Percentiles rank a stretch among this genome's conserved stretches.
These are phyloP conservation scores for Nannoperca obscura DNA, from an alignment of 2,797 vertebrate species.

Conservation along the genomic window DNA sequence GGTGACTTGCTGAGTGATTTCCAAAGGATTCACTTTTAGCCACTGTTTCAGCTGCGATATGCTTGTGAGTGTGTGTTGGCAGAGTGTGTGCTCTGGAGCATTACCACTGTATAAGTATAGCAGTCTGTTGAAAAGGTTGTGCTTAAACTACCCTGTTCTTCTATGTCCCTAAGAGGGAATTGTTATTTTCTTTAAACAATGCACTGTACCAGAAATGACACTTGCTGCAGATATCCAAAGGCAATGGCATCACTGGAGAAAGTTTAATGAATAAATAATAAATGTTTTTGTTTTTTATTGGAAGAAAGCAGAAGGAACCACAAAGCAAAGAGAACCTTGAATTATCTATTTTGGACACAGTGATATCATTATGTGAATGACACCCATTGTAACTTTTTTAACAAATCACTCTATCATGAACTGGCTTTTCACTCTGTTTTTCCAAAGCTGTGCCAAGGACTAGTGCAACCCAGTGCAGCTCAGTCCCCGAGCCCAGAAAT, in stretches of 20 bases:
- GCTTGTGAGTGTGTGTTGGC: constrained; percentile 2
- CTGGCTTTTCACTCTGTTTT: constrained; percentile 20
- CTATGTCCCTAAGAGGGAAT: constrained; percentile 19
- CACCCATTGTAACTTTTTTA: neutral
- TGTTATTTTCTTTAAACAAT: constrained; percentile 50
- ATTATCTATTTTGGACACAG: constrained; percentile 8
- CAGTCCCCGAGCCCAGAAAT: constrained; percentile 96
- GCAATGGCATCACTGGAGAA: constrained; percentile 32
- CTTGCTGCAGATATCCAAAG: constrained; percentile 55
- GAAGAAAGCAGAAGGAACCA: constrained; percentile 23
- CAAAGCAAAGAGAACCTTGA: constrained; percentile 3
- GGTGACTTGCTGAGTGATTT: constrained; percentile 46
- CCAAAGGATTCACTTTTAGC: constrained; percentile 42
- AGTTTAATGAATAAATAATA: constrained; percentile 61
- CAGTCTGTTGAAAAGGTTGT: constrained; percentile 49
- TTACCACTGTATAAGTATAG: constrained; percentile 44
- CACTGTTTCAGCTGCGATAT: constrained; percentile 21
- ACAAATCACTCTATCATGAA: neutral
- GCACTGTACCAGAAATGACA: constrained; percentile 39
- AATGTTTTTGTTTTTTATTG: constrained; percentile 19
- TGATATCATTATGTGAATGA: neutral
- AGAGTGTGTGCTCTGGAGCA: constrained; percentile 25
- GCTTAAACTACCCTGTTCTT: constrained; percentile 34
- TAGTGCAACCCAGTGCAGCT: constrained; percentile 97
- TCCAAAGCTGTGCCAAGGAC: constrained; percentile 95